A percentile compares a stretch with the other conserved stretches of the same genome.
Conservation (phyloP, 2,797 vertebrate species). For the Argya squamiceps region DNA sequence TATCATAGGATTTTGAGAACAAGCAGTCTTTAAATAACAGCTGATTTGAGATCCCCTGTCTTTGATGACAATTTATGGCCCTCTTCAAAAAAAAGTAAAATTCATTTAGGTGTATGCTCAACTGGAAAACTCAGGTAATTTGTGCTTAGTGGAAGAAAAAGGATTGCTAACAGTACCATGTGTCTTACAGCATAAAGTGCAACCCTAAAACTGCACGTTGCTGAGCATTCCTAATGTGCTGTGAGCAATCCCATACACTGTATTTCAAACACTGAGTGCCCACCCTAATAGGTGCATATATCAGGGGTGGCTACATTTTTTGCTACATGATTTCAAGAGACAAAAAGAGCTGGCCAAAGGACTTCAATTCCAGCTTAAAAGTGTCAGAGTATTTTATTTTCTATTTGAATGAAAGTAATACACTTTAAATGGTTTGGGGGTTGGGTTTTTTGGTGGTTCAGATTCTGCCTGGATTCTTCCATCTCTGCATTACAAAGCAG, state of each 20-base stretch:
- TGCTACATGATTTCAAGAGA: constrained; percentile 1
- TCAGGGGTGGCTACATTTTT: not conserved
- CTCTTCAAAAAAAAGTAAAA: constrained; percentile 8
- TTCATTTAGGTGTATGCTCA: constrained; percentile 30
- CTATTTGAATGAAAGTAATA: not conserved
- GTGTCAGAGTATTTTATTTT: not conserved
- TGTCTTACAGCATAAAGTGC: constrained; percentile 30
- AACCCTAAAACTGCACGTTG: not conserved
- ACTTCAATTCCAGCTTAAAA: not conserved
- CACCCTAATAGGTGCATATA: not conserved
- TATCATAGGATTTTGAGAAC: not conserved
- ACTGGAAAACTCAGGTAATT: constrained; percentile 20
- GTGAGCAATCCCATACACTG: constrained; percentile 17
- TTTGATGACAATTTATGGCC: constrained; percentile 22
- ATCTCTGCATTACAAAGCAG: not conserved
- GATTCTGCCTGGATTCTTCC: not conserved
- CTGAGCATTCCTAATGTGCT: constrained; percentile 27
- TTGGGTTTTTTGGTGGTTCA: not conserved
- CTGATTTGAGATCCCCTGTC: not conserved
- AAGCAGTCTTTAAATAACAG: constrained; percentile 6
- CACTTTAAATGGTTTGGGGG: not conserved
- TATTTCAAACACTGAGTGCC: constrained; percentile 35
- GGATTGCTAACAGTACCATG: not conserved
- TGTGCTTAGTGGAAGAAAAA: constrained; percentile 12
- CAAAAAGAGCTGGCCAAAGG: not conserved